These are phyloP conservation scores for Chinchilla lanigera DNA, from an alignment of 2,113 vertebrate species.

Conservation along the genomic window DNA sequence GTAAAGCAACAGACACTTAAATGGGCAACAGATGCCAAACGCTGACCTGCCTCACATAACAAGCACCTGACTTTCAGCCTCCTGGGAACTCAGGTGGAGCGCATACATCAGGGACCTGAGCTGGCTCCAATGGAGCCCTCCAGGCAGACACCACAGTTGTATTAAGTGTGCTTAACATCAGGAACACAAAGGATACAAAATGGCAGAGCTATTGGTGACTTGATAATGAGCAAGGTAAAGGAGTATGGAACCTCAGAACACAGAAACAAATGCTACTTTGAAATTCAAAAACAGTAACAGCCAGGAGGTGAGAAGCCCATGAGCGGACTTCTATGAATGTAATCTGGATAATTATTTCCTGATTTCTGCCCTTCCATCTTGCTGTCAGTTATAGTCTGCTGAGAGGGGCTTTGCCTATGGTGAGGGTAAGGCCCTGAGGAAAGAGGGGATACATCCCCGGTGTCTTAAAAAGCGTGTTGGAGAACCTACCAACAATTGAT, in stretches of 20 bases:
- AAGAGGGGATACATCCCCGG: no score
- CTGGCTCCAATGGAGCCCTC: neutral
- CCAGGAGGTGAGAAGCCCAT: neutral
- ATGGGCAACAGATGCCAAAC: neutral
- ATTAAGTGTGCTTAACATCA: neutral
- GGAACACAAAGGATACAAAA: neutral
- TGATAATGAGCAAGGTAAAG: neutral
- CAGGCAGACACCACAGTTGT: neutral
- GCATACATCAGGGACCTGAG: fast-evolving
- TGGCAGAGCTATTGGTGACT: neutral
- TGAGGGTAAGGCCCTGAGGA: neutral
- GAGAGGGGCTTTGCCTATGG: neutral
- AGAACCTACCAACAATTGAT: neutral
- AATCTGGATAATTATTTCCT: neutral
- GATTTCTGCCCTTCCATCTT: no score
- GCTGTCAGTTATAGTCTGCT: neutral
- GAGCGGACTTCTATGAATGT: fast-evolving
- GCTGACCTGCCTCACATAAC: neutral
- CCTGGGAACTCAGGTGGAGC: neutral
- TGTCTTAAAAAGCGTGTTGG: no score
- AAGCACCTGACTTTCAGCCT: neutral
- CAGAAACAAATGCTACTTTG: neutral
- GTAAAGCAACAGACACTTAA: neutral
- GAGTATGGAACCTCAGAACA: neutral
- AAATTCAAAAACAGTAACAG: neutral